Evolutionary conservation across 2,113 vertebrate genomes (phyloP), one percentile per base, ranked within the genome.

Genomic region (Corythaixoides concolor): DNA sequence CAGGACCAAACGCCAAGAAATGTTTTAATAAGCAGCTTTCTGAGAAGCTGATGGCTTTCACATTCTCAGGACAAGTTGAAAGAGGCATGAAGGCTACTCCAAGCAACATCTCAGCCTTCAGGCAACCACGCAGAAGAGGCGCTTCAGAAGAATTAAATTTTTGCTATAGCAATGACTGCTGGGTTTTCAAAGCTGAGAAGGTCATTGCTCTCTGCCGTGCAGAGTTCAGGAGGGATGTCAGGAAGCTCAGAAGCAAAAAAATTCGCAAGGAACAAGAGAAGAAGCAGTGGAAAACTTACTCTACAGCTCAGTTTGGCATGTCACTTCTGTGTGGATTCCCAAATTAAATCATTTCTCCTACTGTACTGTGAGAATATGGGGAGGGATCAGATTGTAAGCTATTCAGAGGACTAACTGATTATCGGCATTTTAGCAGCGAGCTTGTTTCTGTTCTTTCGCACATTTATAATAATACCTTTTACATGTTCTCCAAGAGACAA

Each of bases 381-480:
- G 87, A 90, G 90, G 90, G 84, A 92, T 94, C 86, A 75, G 83
- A 67, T 8, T 75, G 88, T 78, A 84, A 84, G 83, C 52, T 94
- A 41, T 93, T 96, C 95, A 94, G 52, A 72, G 86, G 49, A 87
- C 56, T 73, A 59, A 47, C 74, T 73, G 82, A 86, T 84, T 93
- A 95, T 92, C 11, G 20, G 64, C 80, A 90, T 87, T 91, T 93
- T 50, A 90, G 80, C 83, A 87, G 83, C 0, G 3, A 91, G 89
- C 91, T 91, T 96, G 95, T 88, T 97, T 96, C 93, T 95, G 81
- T 93, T 96, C 92, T 78, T 89, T 68, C 0, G 1, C 83, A 85
- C 90, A 78, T 87, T 92, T 92, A 93, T 96, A 96, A 97, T 96
- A 96, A 97, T 79, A 96, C 97, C 95, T 97, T 93, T 95, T 91